phyloP scores from a whole-genome alignment of 2,113 vertebrate species.

The Engystomops pustulosus region DNA sequence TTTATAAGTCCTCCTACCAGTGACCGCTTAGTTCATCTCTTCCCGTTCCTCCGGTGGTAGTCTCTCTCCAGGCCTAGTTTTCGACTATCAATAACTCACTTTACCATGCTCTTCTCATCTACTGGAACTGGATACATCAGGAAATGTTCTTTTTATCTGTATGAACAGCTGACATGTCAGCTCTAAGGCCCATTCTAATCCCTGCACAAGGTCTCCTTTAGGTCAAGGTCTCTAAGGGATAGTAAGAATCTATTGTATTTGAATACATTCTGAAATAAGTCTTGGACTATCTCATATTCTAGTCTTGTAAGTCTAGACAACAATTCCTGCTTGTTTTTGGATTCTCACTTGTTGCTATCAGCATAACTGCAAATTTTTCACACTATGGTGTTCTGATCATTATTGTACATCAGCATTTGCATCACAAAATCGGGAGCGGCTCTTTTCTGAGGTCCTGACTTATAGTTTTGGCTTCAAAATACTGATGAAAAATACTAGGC shows the following conservation, averaged over 20 bases:
- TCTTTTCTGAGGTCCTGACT: too few species aligned
- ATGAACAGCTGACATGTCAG: neutral
- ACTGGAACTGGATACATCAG: neutral
- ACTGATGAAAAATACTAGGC: too few species aligned
- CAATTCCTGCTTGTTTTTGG: neutral
- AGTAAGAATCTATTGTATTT: neutral
- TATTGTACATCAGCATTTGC: neutral
- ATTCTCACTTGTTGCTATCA: neutral
- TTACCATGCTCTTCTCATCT: neutral
- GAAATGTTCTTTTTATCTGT: neutral
- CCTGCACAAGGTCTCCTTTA: neutral
- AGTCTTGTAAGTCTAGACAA: neutral
- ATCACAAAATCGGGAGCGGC: too few species aligned
- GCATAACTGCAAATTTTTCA: neutral
- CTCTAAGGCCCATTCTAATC: neutral
- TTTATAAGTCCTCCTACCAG: too few species aligned
- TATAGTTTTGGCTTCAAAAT: too few species aligned
- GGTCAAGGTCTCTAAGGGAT: neutral
- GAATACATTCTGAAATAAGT: neutral
- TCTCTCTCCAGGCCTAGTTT: neutral
- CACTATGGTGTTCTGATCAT: neutral
- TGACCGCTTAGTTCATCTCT: neutral
- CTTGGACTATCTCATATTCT: neutral
- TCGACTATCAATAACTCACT: neutral
- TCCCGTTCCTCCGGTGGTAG: neutral